Evolutionary conservation across 2,888 invertebrate genomes (phyloP), one percentile per base, ranked within the genome.

Genomic region (Perdita meconis): DNA sequence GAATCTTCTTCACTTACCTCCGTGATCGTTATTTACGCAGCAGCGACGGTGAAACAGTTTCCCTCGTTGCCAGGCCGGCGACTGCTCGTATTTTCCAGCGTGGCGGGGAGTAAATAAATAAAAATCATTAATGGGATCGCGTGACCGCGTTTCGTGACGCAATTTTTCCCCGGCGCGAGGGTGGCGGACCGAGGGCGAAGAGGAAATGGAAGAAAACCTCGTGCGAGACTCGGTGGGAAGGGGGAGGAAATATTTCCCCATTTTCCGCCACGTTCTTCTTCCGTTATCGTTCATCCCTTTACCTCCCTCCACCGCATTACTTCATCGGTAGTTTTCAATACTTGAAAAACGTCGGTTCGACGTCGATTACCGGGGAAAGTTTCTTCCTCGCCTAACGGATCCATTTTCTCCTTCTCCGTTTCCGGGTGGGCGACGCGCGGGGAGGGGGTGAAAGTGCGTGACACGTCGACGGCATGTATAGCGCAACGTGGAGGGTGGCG

Each of bases 71-170:
- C 16, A 26, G 13, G 22, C 10, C 4, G 38, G 3, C 5, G 19
- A 0, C 13, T 19, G 34, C 38, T 40, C 38, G 30, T 63, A 63
- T 67, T 63, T 57, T 26, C 47, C 60, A 56, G n/a, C 16, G 34
- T n/a, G 16, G 24, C 16, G 50, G 50, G 10, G 30, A 63, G 64
- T 69, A 72, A 79, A 78, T 75, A 67, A 78, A 68, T 61, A 60
- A 77, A 65, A 64, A 80, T 65, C 65, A 59, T 78, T 80, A 61
- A 57, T 64, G 40, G 56, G 26, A 42, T 78, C 51, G 78, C 80
- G 80, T 78, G 78, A 78, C 60, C 56, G 68, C 51, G 56, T 64
- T 67, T 34, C 71, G 53, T 56, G 64, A 44, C 70, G 40, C 69
- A 59, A 53, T 19, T 53, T n/a, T 30, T 60, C 19, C 36, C 16